Evolutionary conservation across 2,113 vertebrate species (phyloP), one percentile per base, ranked within the genome.

Genomic region (Seriola quinqueradiata): DNA sequence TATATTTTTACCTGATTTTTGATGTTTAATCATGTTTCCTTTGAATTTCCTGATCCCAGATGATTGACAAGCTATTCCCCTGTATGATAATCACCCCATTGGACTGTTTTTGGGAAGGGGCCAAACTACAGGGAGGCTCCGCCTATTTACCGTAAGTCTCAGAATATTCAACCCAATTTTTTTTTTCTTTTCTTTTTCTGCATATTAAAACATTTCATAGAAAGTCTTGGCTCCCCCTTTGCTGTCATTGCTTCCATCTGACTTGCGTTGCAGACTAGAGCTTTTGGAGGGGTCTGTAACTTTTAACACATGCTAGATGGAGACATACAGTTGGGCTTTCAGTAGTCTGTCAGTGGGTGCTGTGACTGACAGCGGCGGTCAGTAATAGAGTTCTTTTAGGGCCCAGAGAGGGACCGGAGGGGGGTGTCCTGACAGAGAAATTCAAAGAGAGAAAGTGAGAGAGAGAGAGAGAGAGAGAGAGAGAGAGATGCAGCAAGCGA

Each of bases 81-180:
- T 99, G 98, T 6, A 98, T 99, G 96, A 98, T 99, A 88, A 95
- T 99, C 93, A 99, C 97, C 0, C 98, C 98, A 0, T 92, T 99
- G 91, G 98, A 99, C 95, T 99, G 98, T 93, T 99, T 99, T 95
- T 99, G 98, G 98, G 98, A 99, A 88, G 98, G 98, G 25, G 95
- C 98, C 92, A 99, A 99, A 89, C 96, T 99, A 81, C 98, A 99
- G 87, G 98, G 98, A 90, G 98, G 98, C 87, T 99, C 98, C 54
- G 98, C 97, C 83, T 99, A 99, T 89, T 95, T 99, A 92, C 98
- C 98, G 98, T 99, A 95, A 99, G 98, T 97, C 77, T 68, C 71
- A 17, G 36, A 87, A 89, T 92, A 90, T 77, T 70, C 78, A 16
- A 78, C 68, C 68, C 58, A 71, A 28, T 64, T 28, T 23, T 28